Evolutionary conservation across 2,888 invertebrate species (phyloP).

Genomic region (Catocala nupta): DNA sequence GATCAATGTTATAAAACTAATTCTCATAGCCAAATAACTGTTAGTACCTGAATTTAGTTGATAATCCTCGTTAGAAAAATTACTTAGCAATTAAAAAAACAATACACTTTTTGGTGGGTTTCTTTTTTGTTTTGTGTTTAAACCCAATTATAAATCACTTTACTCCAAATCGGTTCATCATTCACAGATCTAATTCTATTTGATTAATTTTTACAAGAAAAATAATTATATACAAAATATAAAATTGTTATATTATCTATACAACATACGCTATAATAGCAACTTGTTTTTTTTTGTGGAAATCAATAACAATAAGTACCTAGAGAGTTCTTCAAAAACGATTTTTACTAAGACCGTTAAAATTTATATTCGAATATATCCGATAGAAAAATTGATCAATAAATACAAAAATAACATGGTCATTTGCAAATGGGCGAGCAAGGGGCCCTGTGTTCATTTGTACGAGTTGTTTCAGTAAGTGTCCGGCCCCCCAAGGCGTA

Average conservation of each 20-base stretch:
- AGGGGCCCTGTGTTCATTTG: constrained; percentile 39
- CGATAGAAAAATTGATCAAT: constrained; percentile 62
- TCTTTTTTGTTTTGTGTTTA: constrained; percentile 47
- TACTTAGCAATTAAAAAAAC: constrained; percentile 59
- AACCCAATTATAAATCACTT: constrained; percentile 54
- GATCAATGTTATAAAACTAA: constrained; percentile 46
- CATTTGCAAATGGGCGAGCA: constrained; percentile 40
- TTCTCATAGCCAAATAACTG: constrained; percentile 54
- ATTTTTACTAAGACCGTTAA: constrained; percentile 53
- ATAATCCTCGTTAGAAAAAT: constrained; percentile 49
- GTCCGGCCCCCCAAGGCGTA: constrained; percentile 47
- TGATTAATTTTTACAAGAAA: constrained; percentile 83
- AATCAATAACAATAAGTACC: constrained; percentile 80
- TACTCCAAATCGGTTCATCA: constrained; percentile 55
- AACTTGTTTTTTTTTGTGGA: constrained; percentile 66
- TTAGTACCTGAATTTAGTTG: constrained; percentile 52
- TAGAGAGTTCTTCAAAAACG: constrained; percentile 64
- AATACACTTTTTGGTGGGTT: constrained; percentile 66
- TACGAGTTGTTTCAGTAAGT: constrained; percentile 46
- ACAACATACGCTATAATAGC: constrained; percentile 71
- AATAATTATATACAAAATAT: constrained; percentile 84
- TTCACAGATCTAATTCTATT: constrained; percentile 79
- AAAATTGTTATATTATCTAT: constrained; percentile 80
- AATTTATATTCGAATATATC: constrained; percentile 63
- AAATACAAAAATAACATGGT: constrained; percentile 56